These are phyloP conservation scores for Phytoseiulus persimilis DNA, from an alignment of 2,888 invertebrate species.

Conservation along the genomic window DNA sequence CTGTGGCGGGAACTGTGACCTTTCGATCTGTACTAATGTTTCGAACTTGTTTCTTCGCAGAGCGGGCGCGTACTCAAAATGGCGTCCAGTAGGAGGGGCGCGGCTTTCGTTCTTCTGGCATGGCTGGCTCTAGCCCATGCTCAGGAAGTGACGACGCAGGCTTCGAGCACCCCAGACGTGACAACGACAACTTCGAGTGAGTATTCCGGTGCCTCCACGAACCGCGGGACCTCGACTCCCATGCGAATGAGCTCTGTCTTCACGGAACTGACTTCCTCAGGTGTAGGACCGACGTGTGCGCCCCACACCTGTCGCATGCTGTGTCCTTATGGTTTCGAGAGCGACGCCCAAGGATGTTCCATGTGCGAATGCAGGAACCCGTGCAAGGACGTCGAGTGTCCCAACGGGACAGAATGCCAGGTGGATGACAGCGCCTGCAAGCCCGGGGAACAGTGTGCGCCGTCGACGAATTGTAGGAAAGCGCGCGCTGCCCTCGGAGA, in stretches of 20 bases:
- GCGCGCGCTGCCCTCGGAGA: conserved; percentile 65
- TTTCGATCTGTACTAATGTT: too few species aligned
- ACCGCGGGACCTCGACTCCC: too few species aligned
- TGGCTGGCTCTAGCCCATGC: not conserved
- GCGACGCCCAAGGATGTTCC: conserved; percentile 62
- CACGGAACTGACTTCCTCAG: not conserved
- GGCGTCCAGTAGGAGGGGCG: conserved; percentile 5
- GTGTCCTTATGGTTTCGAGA: conserved; percentile 71
- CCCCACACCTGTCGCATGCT: conserved; percentile 77
- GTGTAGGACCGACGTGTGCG: conserved; percentile 55
- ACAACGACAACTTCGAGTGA: not conserved
- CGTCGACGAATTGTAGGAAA: conserved; percentile 66
- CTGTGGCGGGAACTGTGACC: not conserved
- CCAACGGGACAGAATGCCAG: conserved; percentile 66
- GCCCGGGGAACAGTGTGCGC: conserved; percentile 68
- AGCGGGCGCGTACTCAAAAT: not conserved
- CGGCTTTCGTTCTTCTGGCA: not conserved
- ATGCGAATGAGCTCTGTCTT: not conserved
- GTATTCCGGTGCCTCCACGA: not conserved
- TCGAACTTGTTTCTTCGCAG: not conserved
- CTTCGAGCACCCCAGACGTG: not conserved
- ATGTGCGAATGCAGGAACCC: conserved; percentile 58
- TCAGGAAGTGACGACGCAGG: not conserved
- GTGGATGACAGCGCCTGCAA: conserved; percentile 67
- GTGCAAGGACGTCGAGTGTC: conserved; percentile 59